Conservation (phyloP, 2,888 invertebrate species). For the Plagodis dolabraria region DNA sequence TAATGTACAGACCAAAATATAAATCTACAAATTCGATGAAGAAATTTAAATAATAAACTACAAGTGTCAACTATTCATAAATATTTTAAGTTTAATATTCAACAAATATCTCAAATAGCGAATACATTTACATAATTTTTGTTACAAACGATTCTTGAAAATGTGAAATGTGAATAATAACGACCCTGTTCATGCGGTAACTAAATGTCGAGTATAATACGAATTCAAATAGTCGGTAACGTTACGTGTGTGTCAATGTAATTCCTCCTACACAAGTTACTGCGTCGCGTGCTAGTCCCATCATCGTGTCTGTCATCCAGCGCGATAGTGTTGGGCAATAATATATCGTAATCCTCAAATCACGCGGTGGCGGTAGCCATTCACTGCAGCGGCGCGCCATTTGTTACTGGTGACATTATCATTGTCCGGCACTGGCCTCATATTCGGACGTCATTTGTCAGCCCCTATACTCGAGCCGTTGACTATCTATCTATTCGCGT, state of each 20-base stretch:
- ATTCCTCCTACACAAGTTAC: background rate
- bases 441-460: conserved; percentile 77
- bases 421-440: conserved; percentile 73
- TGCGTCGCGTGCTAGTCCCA: conserved; percentile 38
- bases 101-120: too few species aligned
- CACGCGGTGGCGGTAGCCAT: conserved; percentile 57
- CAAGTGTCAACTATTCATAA: too few species aligned
- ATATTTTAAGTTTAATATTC: too few species aligned
- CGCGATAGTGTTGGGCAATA: conserved; percentile 61
- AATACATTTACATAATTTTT: too few species aligned
- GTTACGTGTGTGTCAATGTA: background rate
- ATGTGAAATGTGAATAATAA: too few species aligned
- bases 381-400: conserved; percentile 66
- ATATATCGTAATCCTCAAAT: conserved; percentile 71
- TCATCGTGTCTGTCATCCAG: conserved; percentile 42
- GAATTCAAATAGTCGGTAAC: too few species aligned
- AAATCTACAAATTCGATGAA: too few species aligned
- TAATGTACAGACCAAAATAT: too few species aligned
- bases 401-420: conserved; percentile 78
- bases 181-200: too few species aligned
- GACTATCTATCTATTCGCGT: conserved; percentile 53
- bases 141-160: too few species aligned
- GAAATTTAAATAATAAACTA: too few species aligned
- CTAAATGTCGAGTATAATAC: too few species aligned
- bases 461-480: conserved; percentile 52